Evolutionary conservation across 2,797 vertebrate genomes (phyloP).

Genomic region (Rhinichthys osculus): DNA sequence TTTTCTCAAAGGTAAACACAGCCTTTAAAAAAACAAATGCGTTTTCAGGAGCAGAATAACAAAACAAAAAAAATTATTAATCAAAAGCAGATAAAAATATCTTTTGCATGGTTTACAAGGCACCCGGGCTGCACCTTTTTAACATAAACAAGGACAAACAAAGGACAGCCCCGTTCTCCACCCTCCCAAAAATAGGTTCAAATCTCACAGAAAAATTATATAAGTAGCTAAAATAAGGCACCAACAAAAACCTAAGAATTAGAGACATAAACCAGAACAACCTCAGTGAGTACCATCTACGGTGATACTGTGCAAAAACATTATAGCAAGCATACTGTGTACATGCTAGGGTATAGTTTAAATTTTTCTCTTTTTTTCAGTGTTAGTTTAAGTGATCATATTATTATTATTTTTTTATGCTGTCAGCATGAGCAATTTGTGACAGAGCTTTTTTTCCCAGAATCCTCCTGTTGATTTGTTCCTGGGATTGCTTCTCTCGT

Average conservation of each 20-base stretch:
- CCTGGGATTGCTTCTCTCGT: background rate
- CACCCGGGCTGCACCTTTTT: background rate
- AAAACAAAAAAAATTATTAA: background rate
- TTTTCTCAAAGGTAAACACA: slow-evolving; percentile 3
- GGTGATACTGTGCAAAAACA: background rate
- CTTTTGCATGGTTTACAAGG: background rate
- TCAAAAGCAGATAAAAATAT: slow-evolving; percentile 36
- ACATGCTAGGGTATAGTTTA: background rate
- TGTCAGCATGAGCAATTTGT: background rate
- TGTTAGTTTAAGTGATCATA: background rate
- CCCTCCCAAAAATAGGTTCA: background rate
- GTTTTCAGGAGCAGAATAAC: slow-evolving; percentile 25
- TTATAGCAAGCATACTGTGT: background rate
- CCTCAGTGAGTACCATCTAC: background rate
- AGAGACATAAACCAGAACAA: slow-evolving; percentile 1
- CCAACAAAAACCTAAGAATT: background rate
- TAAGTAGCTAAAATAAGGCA: background rate
- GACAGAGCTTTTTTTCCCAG: background rate
- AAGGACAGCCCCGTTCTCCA: slow-evolving; percentile 1
- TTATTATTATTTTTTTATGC: too few species aligned
- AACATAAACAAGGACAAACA: slow-evolving; percentile 17
- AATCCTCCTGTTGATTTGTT: background rate
- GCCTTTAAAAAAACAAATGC: slow-evolving; percentile 37
- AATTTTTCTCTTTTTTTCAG: too few species aligned
- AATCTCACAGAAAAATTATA: background rate